Base-by-base conservation (phyloP, 2,797 vertebrate species). In the Taenioides sp. region DNA sequence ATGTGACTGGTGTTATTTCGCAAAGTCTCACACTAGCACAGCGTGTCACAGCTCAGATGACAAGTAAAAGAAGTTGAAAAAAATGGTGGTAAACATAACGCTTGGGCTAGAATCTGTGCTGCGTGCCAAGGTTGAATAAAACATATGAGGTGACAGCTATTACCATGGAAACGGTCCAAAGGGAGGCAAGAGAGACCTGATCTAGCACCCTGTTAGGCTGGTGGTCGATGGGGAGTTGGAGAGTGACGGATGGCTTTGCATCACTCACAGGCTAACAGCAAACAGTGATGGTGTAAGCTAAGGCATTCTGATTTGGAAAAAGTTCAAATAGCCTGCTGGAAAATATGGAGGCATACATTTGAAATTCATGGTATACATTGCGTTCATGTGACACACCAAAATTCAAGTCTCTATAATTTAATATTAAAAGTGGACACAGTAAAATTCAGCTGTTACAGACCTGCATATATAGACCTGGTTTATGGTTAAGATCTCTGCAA, bases 81-180 rank as follows among this genome's bases (percentile, higher is more conserved):
- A 62, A 28, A 70, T 47, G 62, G 47, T 25, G 74, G 54, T 57
- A 66, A 80, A 79, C 76, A 66, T 22, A 72, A 49, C 18, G 25
- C 34, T 49, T 57, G 67, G 49, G 59, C 74, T 80, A 59, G 25
- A 18, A 17, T 49, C 40, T 85, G 68, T 77, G 50, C 68, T 20
- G 75, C 79, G 71, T 17, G 47, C 7, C 55, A 79, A 74, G 80
- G 86, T 88, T 86, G 87, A 87, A 84, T 86, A 79, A 84, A 85
- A 80, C 78, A 71, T 73, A 73, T 28, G 76, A 87, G 84, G 78
- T 74, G 83, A 81, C 81, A 81, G 80, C 73, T 70, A 80, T 89
- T 67, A 67, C 86, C 88, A 90, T 90, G 85, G 87, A 79, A 81
- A 89, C 85, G 3, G 59, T 78, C 82, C 80, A 72, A 80, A 74